phyloP scores from a whole-genome alignment of 1,140 invertebrate species.

The Pseudomyrmex sp. region DNA sequence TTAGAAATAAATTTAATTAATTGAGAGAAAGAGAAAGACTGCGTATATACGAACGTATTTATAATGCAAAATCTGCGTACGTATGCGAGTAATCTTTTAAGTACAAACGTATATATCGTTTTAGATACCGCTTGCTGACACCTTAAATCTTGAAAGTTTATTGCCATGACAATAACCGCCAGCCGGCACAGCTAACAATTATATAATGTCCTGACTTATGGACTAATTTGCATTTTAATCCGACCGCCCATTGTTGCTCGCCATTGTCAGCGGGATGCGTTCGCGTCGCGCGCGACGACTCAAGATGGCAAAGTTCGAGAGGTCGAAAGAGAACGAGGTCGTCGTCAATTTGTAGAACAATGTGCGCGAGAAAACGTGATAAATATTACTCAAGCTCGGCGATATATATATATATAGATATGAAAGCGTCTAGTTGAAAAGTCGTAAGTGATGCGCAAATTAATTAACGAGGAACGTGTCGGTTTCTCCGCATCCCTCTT shows the following conservation, averaged over 20 bases:
- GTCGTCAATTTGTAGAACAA: constrained; percentile 57
- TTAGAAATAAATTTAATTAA: background rate
- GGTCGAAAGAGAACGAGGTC: constrained; percentile 34
- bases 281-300: constrained; percentile 18
- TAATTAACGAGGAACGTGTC: background rate
- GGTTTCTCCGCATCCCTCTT: background rate
- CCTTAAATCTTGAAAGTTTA: constrained; percentile 67
- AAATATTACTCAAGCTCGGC: background rate
- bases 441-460: background rate
- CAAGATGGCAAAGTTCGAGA: constrained; percentile 60
- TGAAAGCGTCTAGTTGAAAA: background rate
- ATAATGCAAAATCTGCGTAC: constrained; percentile 26
- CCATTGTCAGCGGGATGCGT: constrained; percentile 69
- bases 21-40: background rate
- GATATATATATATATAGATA: background rate
- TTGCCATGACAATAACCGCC: constrained; percentile 69
- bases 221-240: constrained; percentile 79
- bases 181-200: constrained; percentile 63
- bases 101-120: constrained; percentile 25
- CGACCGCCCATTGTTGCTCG: constrained; percentile 69
- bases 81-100: constrained; percentile 55
- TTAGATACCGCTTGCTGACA: constrained; percentile 38
- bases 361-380: constrained; percentile 23
- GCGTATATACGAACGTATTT: background rate
- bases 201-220: constrained; percentile 74